Evolutionary conservation across 2,797 vertebrate species (phyloP).

Genomic region (Mus spretus): DNA sequence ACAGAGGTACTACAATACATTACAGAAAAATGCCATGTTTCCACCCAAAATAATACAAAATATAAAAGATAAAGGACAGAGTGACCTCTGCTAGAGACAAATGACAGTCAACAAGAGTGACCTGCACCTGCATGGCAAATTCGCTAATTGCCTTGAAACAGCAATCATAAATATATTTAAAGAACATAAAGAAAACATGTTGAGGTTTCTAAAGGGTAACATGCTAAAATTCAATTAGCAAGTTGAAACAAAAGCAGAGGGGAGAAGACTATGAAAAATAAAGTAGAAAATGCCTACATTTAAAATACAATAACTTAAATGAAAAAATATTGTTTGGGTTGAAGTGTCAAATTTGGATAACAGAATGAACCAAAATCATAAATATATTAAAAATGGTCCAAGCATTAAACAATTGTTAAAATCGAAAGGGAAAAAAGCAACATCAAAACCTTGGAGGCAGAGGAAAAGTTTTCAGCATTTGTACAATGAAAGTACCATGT

Average conservation of each 20-base stretch:
- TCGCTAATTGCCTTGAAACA: neutral
- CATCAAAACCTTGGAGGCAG: neutral
- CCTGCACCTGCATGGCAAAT: neutral
- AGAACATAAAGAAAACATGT: neutral
- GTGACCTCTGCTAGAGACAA: neutral
- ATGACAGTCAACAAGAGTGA: neutral
- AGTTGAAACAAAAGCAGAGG: neutral
- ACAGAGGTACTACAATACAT: neutral
- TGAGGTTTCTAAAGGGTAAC: neutral
- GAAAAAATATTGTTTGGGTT: neutral
- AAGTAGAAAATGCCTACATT: neutral
- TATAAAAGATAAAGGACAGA: neutral
- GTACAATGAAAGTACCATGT: neutral
- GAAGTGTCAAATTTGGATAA: neutral
- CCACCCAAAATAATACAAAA: slow-evolving; percentile 1
- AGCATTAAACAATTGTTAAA: neutral
- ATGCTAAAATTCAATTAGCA: neutral
- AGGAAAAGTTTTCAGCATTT: neutral
- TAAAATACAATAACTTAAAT: slow-evolving; percentile 1
- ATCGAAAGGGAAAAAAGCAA: neutral
- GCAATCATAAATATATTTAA: neutral
- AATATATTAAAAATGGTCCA: neutral
- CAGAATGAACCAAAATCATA: slow-evolving; percentile 22
- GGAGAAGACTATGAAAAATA: neutral
- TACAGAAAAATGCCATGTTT: slow-evolving; percentile 1